These are phyloP conservation scores for Psittacula derbiana DNA, from an alignment of 2,797 vertebrate species.

Conservation along the genomic window DNA sequence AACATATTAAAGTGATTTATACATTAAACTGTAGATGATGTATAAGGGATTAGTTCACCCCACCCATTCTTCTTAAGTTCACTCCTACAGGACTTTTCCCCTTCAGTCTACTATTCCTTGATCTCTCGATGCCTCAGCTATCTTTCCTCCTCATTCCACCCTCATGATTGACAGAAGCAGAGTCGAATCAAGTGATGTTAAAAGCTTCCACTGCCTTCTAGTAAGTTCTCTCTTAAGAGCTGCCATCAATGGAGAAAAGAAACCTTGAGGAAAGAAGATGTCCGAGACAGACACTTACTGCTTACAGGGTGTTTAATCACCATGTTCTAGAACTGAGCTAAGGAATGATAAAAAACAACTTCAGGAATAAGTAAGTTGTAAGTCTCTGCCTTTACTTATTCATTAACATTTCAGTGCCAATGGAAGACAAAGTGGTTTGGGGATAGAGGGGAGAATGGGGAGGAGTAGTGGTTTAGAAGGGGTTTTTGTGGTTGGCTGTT, in stretches of 20 bases:
- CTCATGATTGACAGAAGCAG: background rate
- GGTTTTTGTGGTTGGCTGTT: rapidly evolving
- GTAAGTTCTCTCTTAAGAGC: background rate
- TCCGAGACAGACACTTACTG: background rate
- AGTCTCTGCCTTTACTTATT: background rate
- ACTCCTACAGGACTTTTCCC: background rate
- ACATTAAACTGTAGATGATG: background rate
- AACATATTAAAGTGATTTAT: background rate
- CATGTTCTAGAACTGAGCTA: background rate
- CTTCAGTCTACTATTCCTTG: background rate
- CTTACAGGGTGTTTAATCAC: background rate
- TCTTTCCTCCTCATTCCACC: background rate
- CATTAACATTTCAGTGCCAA: background rate
- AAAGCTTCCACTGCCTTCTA: background rate
- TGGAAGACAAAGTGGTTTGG: background rate
- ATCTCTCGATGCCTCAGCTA: background rate
- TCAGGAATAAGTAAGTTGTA: background rate
- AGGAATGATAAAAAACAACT: background rate
- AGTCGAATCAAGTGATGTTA: background rate
- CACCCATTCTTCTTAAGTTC: background rate
- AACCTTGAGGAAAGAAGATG: background rate
- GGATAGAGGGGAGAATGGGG: background rate
- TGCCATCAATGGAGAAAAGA: background rate
- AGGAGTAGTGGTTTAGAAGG: background rate
- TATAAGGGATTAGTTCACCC: background rate